phyloP scores from a whole-genome alignment of 2,888 invertebrate species.

The Flexamia atlantica region DNA sequence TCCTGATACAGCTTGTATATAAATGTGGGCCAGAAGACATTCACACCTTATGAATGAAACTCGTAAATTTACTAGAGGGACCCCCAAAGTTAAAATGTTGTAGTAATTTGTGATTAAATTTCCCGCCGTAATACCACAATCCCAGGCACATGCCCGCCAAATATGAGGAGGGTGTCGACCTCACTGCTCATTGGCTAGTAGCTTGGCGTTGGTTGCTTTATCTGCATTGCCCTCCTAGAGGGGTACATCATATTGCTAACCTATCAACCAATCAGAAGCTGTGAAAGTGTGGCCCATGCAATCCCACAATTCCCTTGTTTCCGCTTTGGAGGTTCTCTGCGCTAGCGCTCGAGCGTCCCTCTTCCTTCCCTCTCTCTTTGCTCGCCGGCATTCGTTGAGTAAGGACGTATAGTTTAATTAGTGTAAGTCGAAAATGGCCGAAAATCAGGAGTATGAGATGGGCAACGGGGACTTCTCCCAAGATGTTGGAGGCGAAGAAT shows the following conservation, averaged over 20 bases:
- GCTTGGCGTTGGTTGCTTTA: constrained; percentile 16
- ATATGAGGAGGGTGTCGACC: constrained; percentile 53
- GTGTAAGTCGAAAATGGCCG: constrained; percentile 63
- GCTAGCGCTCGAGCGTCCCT: neutral
- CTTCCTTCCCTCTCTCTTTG: constrained; percentile 59
- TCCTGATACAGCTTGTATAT: no score
- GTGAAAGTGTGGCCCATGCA: neutral
- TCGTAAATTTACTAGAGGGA: no score
- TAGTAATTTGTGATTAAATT: neutral
- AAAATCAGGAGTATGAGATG: constrained; percentile 65
- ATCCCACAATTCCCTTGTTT: constrained; percentile 46
- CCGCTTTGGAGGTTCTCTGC: constrained; percentile 13
- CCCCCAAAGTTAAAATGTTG: no score
- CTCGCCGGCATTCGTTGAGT: constrained; percentile 61
- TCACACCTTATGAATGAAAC: no score
- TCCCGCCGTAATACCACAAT: neutral
- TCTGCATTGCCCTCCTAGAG: constrained; percentile 28
- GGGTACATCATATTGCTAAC: constrained; percentile 16
- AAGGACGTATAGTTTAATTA: constrained; percentile 54
- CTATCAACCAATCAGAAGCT: constrained; percentile 21
- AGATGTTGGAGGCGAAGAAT: constrained; percentile 77
- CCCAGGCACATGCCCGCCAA: constrained; percentile 13
- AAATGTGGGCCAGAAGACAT: no score
- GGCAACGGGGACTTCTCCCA: constrained; percentile 65
- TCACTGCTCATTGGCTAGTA: constrained; percentile 19